Evolutionary conservation across 2,797 vertebrate species (phyloP), one percentile per base, ranked within the genome.

Genomic region (Myoxocephalus aenaeus): DNA sequence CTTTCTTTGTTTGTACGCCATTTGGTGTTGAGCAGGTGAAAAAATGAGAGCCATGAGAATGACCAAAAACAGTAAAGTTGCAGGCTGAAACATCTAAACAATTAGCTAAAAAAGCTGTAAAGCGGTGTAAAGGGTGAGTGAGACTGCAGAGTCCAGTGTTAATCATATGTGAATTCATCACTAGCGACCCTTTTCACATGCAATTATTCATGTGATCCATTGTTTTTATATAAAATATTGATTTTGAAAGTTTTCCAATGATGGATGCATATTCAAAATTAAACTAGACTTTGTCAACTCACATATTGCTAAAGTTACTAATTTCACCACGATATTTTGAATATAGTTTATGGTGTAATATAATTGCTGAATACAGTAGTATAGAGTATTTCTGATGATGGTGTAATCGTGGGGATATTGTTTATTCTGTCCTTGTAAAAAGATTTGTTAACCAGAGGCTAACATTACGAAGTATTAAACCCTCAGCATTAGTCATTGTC

Each of bases 381-480:
- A 73, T 3, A 59, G 25, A 40, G 42, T 42, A 17, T 18, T 61
- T 44, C 56, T 42, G 9, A 22, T 50, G 58, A 56, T 73, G 57
- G 57, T 72, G 51, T 72, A 57, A 70, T 44, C 0, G 4, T 64
- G 17, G 44, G 65, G 27, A 29, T 22, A 65, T 57, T 51, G 32
- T 66, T 70, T 67, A 14, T 57, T 18, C 48, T 71, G 48, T 65
- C 46, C 46, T 71, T 54, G 36, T 56, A 3, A 50, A 72, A 71
- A 63, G 11, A 54, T 64, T 2, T 54, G 38, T 67, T 42, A 61
- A 71, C 56, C 4, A n/a, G 18, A 54, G 34, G 40, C 50, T 25
- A 58, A 71, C 42, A 51, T 74, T 70, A 58, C 20, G 18, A 67
- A 67, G 27, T 59, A 36, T n/a, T 59, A 81, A 81, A 77, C 27